Evolutionary conservation across 2,113 vertebrate genomes (phyloP).

Genomic region (Callocephalon fimbriatum): DNA sequence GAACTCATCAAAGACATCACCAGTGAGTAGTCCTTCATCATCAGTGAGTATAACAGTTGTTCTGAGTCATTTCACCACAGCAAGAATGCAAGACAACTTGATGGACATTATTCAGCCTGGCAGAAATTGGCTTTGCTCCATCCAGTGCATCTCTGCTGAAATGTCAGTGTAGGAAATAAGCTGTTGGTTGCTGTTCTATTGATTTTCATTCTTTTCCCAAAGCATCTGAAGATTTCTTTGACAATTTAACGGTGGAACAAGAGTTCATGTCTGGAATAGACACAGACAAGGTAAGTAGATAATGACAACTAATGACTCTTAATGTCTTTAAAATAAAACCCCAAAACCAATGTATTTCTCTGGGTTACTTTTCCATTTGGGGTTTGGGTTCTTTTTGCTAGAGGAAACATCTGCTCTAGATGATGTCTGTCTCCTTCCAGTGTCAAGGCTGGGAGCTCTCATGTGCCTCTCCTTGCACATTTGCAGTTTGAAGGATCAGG

Average conservation of each 20-base stretch:
- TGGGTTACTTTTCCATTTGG: neutral
- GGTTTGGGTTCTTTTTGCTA: neutral
- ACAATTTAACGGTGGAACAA: slow-evolving; percentile 96
- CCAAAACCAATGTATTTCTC: neutral
- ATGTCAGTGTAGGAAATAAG: neutral
- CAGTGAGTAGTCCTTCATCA: slow-evolving; percentile 77
- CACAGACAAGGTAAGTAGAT: slow-evolving; percentile 91
- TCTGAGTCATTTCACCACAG: neutral
- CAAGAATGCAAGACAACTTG: neutral
- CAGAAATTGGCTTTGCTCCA: neutral
- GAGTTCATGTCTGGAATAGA: slow-evolving; percentile 99
- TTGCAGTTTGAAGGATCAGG: neutral
- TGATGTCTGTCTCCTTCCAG: neutral
- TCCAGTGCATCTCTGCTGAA: neutral
- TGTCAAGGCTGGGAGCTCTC: neutral
- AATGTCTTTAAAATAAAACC: accelerated
- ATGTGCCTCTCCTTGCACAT: neutral
- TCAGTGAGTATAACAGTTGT: accelerated
- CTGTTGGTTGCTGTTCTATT: neutral
- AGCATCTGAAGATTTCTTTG: slow-evolving; percentile 99
- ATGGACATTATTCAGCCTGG: neutral
- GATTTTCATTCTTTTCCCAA: slow-evolving; percentile 29
- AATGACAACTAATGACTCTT: neutral
- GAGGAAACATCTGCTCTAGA: neutral
- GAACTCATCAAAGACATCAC: slow-evolving; percentile 98